Base-by-base conservation (phyloP, 2,888 invertebrate species). In the Drosophila tripunctata region DNA sequence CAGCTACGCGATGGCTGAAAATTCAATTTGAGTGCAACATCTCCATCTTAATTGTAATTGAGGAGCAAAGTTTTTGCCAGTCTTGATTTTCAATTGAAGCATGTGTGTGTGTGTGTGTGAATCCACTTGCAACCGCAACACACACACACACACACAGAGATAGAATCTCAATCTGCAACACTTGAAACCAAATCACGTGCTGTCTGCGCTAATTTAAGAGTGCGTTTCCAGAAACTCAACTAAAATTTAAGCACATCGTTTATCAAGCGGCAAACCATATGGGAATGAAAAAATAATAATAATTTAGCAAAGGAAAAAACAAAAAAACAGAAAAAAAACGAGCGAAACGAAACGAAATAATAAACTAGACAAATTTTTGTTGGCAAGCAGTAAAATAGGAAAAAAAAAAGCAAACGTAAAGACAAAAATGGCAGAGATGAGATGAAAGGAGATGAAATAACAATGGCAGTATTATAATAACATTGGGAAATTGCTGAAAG, bases 11-110 rank as follows among this genome's bases (percentile, higher is more conserved):
- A 50, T 60, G 67, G 67, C 66, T 78, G 78, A 77, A 85, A 87
- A 87, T 87, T 88, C 75, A 82, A 87, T 87, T 84, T 82, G 79
- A 77, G 69, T 77, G 78, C 87, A 87, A 72, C 81, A 85, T 86
- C 83, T 87, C 77, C 75, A 77, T 75, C 85, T 88, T 88, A 87
- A 87, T 87, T 87, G 87, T 88, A 88, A 87, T 88, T 88, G 87
- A 87, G 79, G 75, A 77, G 74, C 72, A 70, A 72, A 73, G 75
- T 88, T 85, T 84, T 87, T 83, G 67, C 57, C 54, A 67, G 79
- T 76, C 85, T 81, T 81, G 83, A 83, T 86, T 82, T 86, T 83
- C 83, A 82, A 81, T 81, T 79, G 85, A 76, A 54, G 40, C 71
- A 57, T 52, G 35, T 41, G 44, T 51, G 54, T 50, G 67, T 51